Percentiles rank a stretch among this genome's conserved stretches.
Conservation (phyloP, 2,888 invertebrate genomes). For the Lagria hirta region DNA sequence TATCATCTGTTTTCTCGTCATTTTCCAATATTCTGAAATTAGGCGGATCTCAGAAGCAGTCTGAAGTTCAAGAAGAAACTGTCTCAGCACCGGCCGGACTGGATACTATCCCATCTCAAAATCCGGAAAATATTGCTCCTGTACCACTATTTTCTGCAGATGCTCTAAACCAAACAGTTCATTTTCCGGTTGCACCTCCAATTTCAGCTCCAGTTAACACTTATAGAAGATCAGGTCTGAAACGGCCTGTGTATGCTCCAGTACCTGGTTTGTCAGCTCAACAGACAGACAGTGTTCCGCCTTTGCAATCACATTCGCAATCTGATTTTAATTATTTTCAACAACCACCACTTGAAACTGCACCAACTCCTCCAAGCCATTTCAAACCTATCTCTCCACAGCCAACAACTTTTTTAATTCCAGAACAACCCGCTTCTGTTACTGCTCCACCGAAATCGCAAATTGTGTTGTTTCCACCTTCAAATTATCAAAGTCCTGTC, state of each 20-base stretch:
- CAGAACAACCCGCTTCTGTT: conserved; percentile 15
- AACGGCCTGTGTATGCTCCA: conserved; percentile 74
- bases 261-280: conserved; percentile 65
- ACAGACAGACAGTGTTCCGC: conserved; percentile 19
- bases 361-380: conserved; percentile 26
- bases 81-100: conserved; percentile 39
- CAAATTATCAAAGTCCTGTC: conserved; percentile 32
- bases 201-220: conserved; percentile 51
- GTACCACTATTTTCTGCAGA: conserved; percentile 35
- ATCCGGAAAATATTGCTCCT: conserved; percentile 31
- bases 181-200: conserved; percentile 21
- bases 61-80: conserved; percentile 9
- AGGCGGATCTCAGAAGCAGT: no score
- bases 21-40: conserved; percentile 57
- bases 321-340: conserved; percentile 26
- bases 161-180: conserved; percentile 11
- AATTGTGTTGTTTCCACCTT: no score
- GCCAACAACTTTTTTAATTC: conserved; percentile 29
- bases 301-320: conserved; percentile 19
- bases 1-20: conserved; percentile 66
- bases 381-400: conserved; percentile 39
- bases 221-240: conserved; percentile 68
- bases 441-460: conserved; percentile 5
- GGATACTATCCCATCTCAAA: conserved; percentile 32
- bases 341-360: conserved; percentile 11